phyloP scores from a whole-genome alignment of 2,888 invertebrate species.

The Thecophora atra region DNA sequence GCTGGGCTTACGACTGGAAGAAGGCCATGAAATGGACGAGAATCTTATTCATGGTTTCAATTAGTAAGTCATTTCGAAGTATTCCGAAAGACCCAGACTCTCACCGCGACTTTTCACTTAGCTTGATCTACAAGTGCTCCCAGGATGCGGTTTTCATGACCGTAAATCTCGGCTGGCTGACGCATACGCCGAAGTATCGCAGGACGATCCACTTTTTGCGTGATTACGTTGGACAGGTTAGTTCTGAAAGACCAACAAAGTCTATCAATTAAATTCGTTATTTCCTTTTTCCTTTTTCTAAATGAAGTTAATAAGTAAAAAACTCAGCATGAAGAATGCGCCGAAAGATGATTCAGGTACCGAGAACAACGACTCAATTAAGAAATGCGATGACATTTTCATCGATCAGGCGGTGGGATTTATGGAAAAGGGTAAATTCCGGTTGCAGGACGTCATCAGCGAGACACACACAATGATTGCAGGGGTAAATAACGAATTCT shows the following conservation, averaged over 20 bases:
- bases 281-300: neutral
- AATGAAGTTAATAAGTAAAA: conserved; percentile 13
- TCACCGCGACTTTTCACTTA: neutral
- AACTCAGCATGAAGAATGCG: neutral
- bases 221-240: conserved; percentile 32
- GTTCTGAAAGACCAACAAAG: too few relatives aligned
- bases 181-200: conserved; percentile 41
- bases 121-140: conserved; percentile 20
- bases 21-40: conserved; percentile 20
- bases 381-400: conserved; percentile 44
- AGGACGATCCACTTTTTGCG: conserved; percentile 36
- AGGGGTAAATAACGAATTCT: conserved; percentile 44
- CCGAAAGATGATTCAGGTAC: neutral
- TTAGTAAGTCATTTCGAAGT: conserved; percentile 33
- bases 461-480: conserved; percentile 49
- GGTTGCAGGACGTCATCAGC: conserved; percentile 46
- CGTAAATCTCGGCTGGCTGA: conserved; percentile 35
- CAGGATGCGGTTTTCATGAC: conserved; percentile 28
- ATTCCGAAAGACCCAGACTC: neutral
- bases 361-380: conserved; percentile 34
- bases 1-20: conserved; percentile 23
- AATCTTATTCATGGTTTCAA: conserved; percentile 28
- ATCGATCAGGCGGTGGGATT: conserved; percentile 48
- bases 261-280: neutral
- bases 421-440: conserved; percentile 46